Evolutionary conservation across 1,140 invertebrate genomes (phyloP).

Genomic region (Halotydeus destructor): DNA sequence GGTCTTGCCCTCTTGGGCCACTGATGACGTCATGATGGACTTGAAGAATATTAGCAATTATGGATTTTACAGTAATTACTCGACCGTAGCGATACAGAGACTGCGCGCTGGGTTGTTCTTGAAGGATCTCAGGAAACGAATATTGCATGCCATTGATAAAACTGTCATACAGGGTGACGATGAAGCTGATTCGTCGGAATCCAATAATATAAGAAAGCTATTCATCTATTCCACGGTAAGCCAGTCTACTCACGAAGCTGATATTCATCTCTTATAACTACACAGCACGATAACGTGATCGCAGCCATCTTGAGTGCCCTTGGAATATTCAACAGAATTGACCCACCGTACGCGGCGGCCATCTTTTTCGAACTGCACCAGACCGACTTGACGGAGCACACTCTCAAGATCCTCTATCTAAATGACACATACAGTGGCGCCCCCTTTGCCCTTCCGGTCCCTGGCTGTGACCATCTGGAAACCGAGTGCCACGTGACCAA

Average conservation of each 20-base stretch:
- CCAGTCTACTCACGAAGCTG: neutral
- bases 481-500: neutral
- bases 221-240: slow-evolving; percentile 35
- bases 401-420: slow-evolving; percentile 1
- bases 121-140: no score
- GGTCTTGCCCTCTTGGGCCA: slow-evolving; percentile 8
- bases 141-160: no score
- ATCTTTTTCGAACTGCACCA: slow-evolving; percentile 11
- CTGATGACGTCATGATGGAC: neutral
- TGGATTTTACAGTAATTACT: slow-evolving; percentile 5
- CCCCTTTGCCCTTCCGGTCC: neutral
- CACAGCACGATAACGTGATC: slow-evolving; percentile 12
- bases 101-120: slow-evolving; percentile 6
- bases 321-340: neutral
- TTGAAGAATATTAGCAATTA: slow-evolving; percentile 6
- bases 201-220: slow-evolving; percentile 15
- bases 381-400: neutral
- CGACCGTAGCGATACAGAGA: slow-evolving; percentile 8
- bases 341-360: slow-evolving; percentile 10
- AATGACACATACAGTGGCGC: slow-evolving; percentile 7
- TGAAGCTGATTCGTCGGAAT: neutral
- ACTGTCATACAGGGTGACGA: no score
- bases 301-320: slow-evolving; percentile 11
- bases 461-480: neutral
- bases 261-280: neutral